Evolutionary conservation across 2,888 invertebrate genomes (phyloP), one percentile per base, ranked within the genome.

Genomic region (Cantharis lateralis): DNA sequence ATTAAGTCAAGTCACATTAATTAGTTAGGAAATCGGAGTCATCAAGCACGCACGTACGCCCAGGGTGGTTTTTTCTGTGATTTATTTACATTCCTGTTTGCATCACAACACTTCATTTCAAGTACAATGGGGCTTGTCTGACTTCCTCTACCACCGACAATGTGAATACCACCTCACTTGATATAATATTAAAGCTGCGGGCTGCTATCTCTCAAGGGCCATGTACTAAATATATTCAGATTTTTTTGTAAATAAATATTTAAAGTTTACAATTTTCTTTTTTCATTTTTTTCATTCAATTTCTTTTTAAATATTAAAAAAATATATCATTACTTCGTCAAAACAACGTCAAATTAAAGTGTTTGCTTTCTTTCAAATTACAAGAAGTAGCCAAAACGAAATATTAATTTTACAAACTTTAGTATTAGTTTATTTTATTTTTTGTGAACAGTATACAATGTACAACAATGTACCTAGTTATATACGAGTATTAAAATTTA

Each of bases 81-180:
- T 76, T 76, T 76, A 76, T 76, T 76, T 76, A 76, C 72, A 76
- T 72, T 72, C 76, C 68, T 76, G 72, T 76, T 76, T 72, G 72
- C 72, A 72, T 76, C 72, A 72, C 76, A 70, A 70, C 69, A 76
- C 76, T 72, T 76, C 74, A 74, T 74, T 74, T 62, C 70, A 63
- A 74, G 74, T 70, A 74, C 74, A 74, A 72, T 72, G 72, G 75
- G 70, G 76, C 48, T 69, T 76, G 70, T 68, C 66, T 75, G 66
- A 68, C 71, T 75, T 73, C 64, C 64, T 66, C 64, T 66, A 18
- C 64, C 24, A 66, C 64, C 64, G 64, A 20, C 64, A 66, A 66
- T 66, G 64, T 62, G 73, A 73, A 73, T 73, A 69, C 68, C 68
- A 73, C 61, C 62, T 69, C 62, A 24, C 73, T 62, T 68, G 20